phyloP scores from a whole-genome alignment of 2,888 invertebrate species.

The Drosophila neonasuta region DNA sequence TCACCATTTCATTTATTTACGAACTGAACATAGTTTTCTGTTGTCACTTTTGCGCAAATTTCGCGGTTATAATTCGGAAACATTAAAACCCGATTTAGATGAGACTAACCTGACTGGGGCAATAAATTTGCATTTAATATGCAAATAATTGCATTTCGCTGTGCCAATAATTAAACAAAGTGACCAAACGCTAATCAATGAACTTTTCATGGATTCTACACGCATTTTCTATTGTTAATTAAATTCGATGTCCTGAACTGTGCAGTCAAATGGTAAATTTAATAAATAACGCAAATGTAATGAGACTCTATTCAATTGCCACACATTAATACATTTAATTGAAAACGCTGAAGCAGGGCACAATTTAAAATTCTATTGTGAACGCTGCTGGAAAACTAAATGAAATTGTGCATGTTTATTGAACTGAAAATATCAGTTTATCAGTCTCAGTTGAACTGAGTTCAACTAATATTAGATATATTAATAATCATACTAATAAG shows the following conservation, averaged over 20 bases:
- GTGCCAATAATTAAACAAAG: conserved; percentile 27
- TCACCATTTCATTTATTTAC: no score
- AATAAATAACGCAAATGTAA: conserved; percentile 35
- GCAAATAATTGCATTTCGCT: conserved; percentile 48
- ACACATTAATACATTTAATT: conserved; percentile 48
- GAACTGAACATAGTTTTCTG: no score
- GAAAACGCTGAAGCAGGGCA: conserved; percentile 15
- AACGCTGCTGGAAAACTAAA: conserved; percentile 16
- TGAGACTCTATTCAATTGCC: conserved; percentile 29
- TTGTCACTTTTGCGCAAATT: background rate
- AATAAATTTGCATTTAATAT: conserved; percentile 34
- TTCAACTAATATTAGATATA: conserved; percentile 1
- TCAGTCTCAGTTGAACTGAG: background rate
- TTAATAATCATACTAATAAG: conserved; percentile 2
- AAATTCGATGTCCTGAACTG: conserved; percentile 33
- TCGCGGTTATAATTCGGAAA: conserved; percentile 13
- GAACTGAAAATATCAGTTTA: conserved; percentile 29
- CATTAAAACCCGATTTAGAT: conserved; percentile 19
- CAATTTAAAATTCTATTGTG: conserved; percentile 15
- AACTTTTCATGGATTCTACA: conserved; percentile 23
- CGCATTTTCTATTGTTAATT: conserved; percentile 45
- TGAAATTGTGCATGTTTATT: conserved; percentile 31
- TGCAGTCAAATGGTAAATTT: conserved; percentile 40
- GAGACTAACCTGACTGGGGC: background rate
- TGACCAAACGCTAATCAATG: conserved; percentile 35